Evolutionary conservation across 2,888 invertebrate species (phyloP).

Genomic region (Lamproptera curius): DNA sequence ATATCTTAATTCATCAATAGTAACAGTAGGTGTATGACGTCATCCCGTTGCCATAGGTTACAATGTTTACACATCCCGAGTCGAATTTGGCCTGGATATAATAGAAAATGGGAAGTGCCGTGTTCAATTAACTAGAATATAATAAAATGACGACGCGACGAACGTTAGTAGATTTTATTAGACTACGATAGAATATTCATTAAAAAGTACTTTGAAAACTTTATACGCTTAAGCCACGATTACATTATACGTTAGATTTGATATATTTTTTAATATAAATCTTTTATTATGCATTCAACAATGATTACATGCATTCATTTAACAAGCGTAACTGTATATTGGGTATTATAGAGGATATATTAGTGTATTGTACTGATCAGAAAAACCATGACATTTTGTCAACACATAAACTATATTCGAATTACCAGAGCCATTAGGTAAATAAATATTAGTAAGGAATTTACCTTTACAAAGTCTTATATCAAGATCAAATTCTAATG

Average conservation of each 20-base stretch:
- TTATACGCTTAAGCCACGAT: conserved; percentile 61
- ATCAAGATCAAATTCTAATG: too few relatives aligned
- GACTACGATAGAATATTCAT: conserved; percentile 23
- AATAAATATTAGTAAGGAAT: too few relatives aligned
- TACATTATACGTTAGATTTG: conserved; percentile 44
- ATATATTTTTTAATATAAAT: conserved; percentile 36
- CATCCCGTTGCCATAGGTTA: too few relatives aligned
- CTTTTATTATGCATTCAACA: conserved; percentile 73
- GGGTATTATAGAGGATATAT: too few relatives aligned
- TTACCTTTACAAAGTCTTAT: too few relatives aligned
- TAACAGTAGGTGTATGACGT: neutral
- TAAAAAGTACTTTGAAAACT: conserved; percentile 27
- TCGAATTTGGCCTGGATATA: neutral
- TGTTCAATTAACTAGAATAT: conserved; percentile 6
- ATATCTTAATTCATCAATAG: neutral
- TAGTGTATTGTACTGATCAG: too few relatives aligned
- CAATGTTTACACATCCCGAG: neutral
- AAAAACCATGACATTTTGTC: too few relatives aligned
- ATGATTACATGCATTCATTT: conserved; percentile 43
- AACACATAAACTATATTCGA: too few relatives aligned
- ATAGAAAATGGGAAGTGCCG: conserved; percentile 9
- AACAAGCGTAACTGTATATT: conserved; percentile 46
- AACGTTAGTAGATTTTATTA: conserved; percentile 29
- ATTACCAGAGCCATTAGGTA: too few relatives aligned
- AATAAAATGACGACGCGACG: conserved; percentile 25